These are phyloP conservation scores for Toxotes chatareus DNA, from an alignment of 2,113 vertebrate species.

Conservation along the genomic window DNA sequence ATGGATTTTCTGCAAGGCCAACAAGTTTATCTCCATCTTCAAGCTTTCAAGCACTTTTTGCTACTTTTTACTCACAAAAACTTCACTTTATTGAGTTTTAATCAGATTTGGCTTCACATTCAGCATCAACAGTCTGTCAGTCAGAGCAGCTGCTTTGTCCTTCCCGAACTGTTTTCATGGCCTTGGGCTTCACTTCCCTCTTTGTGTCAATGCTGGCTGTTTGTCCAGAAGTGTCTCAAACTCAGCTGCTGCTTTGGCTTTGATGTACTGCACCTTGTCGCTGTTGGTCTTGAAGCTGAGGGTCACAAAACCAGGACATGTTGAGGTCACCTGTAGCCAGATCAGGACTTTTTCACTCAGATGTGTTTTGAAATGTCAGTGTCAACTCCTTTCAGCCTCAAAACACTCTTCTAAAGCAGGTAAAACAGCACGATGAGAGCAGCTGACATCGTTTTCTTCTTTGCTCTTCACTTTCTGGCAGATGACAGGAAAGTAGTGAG, in stretches of 20 bases:
- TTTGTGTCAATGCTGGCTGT: background rate
- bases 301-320: background rate
- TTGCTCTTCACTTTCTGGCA: background rate
- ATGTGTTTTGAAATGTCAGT: background rate
- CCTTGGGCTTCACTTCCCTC: constrained; percentile 8
- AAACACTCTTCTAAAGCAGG: background rate
- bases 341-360: background rate
- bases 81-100: background rate
- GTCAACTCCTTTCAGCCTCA: background rate
- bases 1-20: background rate
- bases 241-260: constrained; percentile 5
- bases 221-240: constrained; percentile 1
- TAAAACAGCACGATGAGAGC: too few species aligned
- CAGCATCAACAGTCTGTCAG: constrained; percentile 14
- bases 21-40: background rate
- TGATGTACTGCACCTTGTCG: background rate
- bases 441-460: background rate
- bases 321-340: background rate
- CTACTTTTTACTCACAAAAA: background rate
- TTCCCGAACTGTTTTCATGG: background rate
- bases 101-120: background rate
- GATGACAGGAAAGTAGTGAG: background rate
- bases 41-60: background rate
- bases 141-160: constrained; percentile 17
- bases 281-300: background rate